Percentiles rank a stretch among this genome's conserved stretches.
These are phyloP conservation scores for Petrocephalus schoutedeni DNA, from an alignment of 2,797 vertebrate species.

Conservation along the genomic window DNA sequence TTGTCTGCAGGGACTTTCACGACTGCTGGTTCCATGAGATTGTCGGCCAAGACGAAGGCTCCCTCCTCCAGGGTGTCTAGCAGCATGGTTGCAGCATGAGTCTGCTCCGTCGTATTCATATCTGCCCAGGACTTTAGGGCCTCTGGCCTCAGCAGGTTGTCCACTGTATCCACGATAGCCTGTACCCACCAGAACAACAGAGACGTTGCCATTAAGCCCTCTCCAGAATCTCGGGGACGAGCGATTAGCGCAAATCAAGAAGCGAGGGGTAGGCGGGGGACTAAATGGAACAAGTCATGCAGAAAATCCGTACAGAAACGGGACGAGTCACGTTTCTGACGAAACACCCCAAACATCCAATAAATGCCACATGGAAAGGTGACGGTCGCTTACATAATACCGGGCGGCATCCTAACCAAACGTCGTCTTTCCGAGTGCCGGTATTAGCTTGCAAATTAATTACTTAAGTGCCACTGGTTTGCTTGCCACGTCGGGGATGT, in stretches of 20 bases:
- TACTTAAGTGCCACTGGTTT: background rate
- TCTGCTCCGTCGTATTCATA: conserved; percentile 96
- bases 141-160: conserved; percentile 94
- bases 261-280: background rate
- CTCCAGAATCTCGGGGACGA: background rate
- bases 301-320: background rate
- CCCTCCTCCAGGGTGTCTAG: conserved; percentile 96
- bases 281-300: background rate
- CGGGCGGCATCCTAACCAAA: background rate
- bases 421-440: background rate
- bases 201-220: conserved; percentile 46
- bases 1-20: conserved; percentile 96
- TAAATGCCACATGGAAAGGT: background rate
- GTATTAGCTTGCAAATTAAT: conserved; percentile 14
- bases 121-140: conserved; percentile 96
- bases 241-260: background rate
- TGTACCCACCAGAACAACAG: conserved; percentile 73
- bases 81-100: conserved; percentile 93
- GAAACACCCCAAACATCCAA: background rate
- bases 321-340: background rate
- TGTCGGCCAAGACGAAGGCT: conserved; percentile 94
- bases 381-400: background rate
- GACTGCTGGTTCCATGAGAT: conserved; percentile 90
- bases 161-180: conserved; percentile 98
- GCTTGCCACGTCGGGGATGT: background rate